phyloP scores from a whole-genome alignment of 2,113 vertebrate genomes.

The Epinephelus lanceolatus region DNA sequence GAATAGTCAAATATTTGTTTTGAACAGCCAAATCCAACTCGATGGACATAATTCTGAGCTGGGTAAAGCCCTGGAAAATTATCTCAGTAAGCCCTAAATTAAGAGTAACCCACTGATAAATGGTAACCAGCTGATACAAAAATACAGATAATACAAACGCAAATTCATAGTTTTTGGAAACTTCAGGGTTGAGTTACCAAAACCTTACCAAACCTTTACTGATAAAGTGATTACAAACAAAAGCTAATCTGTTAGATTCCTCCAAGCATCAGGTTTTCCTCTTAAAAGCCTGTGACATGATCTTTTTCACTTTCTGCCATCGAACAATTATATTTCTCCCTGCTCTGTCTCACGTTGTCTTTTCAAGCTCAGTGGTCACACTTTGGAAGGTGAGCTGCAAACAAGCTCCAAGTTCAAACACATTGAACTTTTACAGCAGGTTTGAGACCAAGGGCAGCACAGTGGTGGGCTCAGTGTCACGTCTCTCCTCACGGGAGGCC shows the following conservation, averaged over 20 bases:
- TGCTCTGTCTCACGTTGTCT: not conserved
- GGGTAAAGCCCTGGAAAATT: no score
- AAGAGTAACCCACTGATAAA: no score
- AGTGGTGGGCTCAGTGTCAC: not conserved
- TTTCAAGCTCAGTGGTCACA: not conserved
- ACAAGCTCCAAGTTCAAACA: not conserved
- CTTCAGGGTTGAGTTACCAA: no score
- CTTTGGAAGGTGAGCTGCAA: constrained; percentile 20
- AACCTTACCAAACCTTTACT: no score
- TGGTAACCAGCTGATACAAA: no score
- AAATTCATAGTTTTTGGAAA: no score
- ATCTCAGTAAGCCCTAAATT: no score
- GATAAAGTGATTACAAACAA: not conserved
- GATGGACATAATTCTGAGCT: no score
- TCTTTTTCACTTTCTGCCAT: not conserved
- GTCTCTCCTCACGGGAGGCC: not conserved
- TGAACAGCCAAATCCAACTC: no score
- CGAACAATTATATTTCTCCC: not conserved
- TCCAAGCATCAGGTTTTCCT: not conserved
- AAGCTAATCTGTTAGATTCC: not conserved
- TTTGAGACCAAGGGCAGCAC: constrained; percentile 1
- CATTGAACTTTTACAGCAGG: not conserved
- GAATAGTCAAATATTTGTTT: no score
- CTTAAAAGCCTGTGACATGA: not conserved
- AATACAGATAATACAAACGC: no score